Percentiles rank a stretch among this genome's conserved stretches.
phyloP scores from a whole-genome alignment of 2,113 vertebrate species.

The Campylomormyrus tamandua region DNA sequence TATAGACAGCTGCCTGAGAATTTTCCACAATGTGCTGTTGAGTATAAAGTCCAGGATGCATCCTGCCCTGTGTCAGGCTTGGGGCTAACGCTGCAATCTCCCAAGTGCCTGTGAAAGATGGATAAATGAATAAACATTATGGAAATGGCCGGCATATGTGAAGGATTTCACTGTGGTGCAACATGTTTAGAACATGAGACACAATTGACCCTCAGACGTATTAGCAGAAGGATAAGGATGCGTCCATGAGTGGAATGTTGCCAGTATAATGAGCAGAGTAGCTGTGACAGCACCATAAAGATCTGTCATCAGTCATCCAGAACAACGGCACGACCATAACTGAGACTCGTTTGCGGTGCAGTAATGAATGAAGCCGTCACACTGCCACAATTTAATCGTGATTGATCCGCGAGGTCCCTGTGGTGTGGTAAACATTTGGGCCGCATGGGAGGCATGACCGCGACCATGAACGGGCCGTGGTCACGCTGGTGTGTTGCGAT shows the following conservation, averaged over 20 bases:
- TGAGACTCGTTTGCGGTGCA: neutral
- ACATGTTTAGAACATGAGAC: neutral
- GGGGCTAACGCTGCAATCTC: neutral
- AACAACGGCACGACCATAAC: neutral
- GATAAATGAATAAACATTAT: neutral
- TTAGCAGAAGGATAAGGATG: neutral
- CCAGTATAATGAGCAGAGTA: neutral
- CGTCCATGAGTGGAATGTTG: neutral
- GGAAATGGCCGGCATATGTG: neutral
- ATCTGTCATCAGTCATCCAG: neutral
- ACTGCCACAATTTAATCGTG: neutral
- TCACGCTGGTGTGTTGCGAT: neutral
- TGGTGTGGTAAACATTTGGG: neutral
- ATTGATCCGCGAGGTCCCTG: neutral
- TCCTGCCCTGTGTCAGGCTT: neutral
- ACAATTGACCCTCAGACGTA: neutral
- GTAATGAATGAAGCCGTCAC: conserved; percentile 4
- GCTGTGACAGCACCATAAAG: neutral
- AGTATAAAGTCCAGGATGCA: neutral
- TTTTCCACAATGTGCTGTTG: neutral
- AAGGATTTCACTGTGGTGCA: neutral
- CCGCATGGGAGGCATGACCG: neutral
- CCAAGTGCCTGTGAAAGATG: neutral
- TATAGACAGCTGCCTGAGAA: neutral
- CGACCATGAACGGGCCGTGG: neutral